Evolutionary conservation across 2,113 vertebrate genomes (phyloP), one percentile per base, ranked within the genome.

Genomic region (Melozone crissalis): DNA sequence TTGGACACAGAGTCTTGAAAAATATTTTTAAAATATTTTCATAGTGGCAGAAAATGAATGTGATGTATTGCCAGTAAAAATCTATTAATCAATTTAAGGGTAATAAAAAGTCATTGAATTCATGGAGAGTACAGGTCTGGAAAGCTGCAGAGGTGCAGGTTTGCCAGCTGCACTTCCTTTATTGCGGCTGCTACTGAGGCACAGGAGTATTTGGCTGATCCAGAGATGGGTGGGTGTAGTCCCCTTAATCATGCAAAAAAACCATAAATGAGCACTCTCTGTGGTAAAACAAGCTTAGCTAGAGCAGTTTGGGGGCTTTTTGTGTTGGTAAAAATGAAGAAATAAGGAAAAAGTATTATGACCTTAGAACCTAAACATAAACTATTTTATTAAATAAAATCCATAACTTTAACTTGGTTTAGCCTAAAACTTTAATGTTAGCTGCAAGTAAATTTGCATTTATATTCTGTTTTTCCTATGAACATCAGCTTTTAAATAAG

Each of bases 121-220:
- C 2, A 47, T 4, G 1, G 63, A 59, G 18, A 55, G 12, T 1
- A 55, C 21, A 65, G n/a, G 43, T 68, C 39, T 69, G 54, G 55
- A 91, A 89, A 84, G 59, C 35, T 39, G 57, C 52, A 81, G 37
- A 5, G 18, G 8, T 84, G 17, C 23, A 18, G 0, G 2, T 89
- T 93, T 76, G 77, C 69, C 82, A 83, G n/a, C 37, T 83, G n/a
- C 20, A 11, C 37, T 91, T 94, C 67, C 58, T 4, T 85, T 85
- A 55, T 88, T 67, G 63, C 66, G 54, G 82, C 22, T 91, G 46
- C 28, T 31, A 14, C 35, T 19, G 20, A 88, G 54, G n/a, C 37
- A 66, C 28, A 37, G 26, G 49, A 37, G 5, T 37, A 13, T 80
- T 68, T 69, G 31, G 10, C 27, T 68, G 30, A 54, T 68, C 43